Evolutionary conservation across 2,113 vertebrate species (phyloP), one percentile per base, ranked within the genome.

Genomic region (Okapia johnstoni): DNA sequence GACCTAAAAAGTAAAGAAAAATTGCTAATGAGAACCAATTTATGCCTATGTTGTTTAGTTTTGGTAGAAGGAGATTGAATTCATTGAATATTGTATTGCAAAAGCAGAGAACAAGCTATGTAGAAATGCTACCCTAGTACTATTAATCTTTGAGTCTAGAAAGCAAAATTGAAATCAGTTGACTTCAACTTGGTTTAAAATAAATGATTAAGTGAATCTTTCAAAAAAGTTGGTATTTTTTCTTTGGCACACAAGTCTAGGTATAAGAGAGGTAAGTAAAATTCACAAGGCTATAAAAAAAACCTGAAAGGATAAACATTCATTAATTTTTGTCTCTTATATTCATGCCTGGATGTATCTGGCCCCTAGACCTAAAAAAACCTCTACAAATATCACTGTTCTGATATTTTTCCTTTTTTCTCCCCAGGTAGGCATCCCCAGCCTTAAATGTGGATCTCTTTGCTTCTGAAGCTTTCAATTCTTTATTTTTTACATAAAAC

Each of bases 401-500:
- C 13, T 95, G 86, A 4, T 52, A 5, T 1, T 50, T 55, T 33
- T 36, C 9, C 14, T 8, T 17, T 36, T 57, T 58, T 26, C 11
- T 19, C 52, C 19, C 19, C 15, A 93, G 55, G 40, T 84, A 76
- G 52, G 55, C 90, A 58, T 16, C 30, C 13, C 15, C 15, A 76
- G 21, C 26, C 66, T 50, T 95, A 76, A 97, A 76, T 54, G 52
- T 46, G 77, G 84, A 85, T 81, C 15, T 73, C 30, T 48, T 87
- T 87, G 63, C 36, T 90, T 93, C 70, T 76, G 19, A 85, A 60
- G 2, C 17, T 89, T 96, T 88, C 26, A 30, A 48, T 54, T 61
- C 85, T 95, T 85, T 96, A 55, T 88, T 95, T 96, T 77, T 92
- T 87, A 93, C 61, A 93, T 40, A 52, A 93, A 92, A 60, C n/a